phyloP scores from a whole-genome alignment of 92 coral and sea anemone genomes.

The Palythoa heliodiscus region DNA sequence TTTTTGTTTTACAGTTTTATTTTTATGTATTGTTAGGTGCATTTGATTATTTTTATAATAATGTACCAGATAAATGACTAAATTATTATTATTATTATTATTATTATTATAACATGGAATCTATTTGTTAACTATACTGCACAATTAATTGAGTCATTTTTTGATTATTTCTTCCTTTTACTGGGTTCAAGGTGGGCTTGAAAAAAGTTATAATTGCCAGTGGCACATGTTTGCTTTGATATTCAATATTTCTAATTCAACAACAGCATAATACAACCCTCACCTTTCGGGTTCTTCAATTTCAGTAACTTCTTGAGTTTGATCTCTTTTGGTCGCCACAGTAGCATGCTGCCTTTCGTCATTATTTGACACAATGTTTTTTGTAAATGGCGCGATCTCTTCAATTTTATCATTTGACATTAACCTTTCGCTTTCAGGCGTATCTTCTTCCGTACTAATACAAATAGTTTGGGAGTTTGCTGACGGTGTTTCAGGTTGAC shows the following conservation, averaged over 20 bases:
- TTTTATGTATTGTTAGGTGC: too few species aligned
- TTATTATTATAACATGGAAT: too few species aligned
- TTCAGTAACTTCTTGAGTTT: neutral
- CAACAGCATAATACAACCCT: neutral
- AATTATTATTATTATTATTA: too few species aligned
- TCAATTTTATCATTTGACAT: neutral
- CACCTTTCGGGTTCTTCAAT: slow-evolving; percentile 23
- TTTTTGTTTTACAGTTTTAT: too few species aligned
- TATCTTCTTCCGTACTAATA: slow-evolving; percentile 21
- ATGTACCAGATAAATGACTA: too few species aligned
- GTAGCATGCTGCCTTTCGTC: neutral
- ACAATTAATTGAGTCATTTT: too few species aligned
- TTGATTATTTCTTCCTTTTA: too few species aligned
- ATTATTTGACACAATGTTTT: neutral
- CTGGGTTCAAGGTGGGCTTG: too few species aligned
- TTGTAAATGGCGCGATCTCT: neutral
- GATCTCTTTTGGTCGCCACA: neutral
- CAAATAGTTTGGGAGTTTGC: neutral
- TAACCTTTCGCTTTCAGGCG: slow-evolving; percentile 34
- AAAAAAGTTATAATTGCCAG: neutral
- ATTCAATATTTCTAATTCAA: neutral
- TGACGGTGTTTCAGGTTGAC: neutral
- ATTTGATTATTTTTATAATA: too few species aligned
- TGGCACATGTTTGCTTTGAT: neutral
- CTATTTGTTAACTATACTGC: too few species aligned